Conservation (phyloP, 2,888 invertebrate species). For the Drosophila conformis region DNA sequence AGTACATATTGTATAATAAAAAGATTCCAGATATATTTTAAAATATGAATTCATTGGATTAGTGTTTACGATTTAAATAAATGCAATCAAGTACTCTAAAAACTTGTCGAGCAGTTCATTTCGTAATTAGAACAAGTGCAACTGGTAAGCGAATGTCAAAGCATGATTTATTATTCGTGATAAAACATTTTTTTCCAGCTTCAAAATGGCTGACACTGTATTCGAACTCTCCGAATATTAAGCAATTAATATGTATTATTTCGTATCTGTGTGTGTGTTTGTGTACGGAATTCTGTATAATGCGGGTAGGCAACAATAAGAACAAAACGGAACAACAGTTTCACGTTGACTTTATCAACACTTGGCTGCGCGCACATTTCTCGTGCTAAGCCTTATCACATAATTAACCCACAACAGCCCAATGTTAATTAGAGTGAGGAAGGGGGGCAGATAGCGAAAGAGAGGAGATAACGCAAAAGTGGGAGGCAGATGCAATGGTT, state of each 20-base stretch:
- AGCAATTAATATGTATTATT: neutral
- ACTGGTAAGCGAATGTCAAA: neutral
- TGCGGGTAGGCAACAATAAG: conserved; percentile 31
- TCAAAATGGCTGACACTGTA: conserved; percentile 2
- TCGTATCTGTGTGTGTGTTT: conserved; percentile 1
- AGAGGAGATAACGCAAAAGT: neutral
- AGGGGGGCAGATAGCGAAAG: neutral
- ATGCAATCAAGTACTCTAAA: no score
- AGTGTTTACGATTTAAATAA: no score
- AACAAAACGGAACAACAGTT: conserved; percentile 10
- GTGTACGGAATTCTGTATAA: conserved; percentile 11
- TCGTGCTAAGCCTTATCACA: conserved; percentile 45
- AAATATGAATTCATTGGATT: neutral
- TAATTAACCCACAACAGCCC: conserved; percentile 43
- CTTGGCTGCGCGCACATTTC: conserved; percentile 30
- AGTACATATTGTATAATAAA: neutral
- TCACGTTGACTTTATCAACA: conserved; percentile 41
- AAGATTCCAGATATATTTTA: neutral
- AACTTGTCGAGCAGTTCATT: no score
- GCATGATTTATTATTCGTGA: conserved; percentile 15
- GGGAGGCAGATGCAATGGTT: neutral
- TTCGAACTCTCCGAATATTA: conserved; percentile 10
- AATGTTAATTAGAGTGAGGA: conserved; percentile 25
- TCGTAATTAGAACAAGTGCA: neutral
- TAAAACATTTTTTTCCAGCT: conserved; percentile 2